A percentile compares a stretch with the other conserved stretches of the same genome.
Conservation (phyloP, 2,113 vertebrate species). For the Sigmodon hispidus region DNA sequence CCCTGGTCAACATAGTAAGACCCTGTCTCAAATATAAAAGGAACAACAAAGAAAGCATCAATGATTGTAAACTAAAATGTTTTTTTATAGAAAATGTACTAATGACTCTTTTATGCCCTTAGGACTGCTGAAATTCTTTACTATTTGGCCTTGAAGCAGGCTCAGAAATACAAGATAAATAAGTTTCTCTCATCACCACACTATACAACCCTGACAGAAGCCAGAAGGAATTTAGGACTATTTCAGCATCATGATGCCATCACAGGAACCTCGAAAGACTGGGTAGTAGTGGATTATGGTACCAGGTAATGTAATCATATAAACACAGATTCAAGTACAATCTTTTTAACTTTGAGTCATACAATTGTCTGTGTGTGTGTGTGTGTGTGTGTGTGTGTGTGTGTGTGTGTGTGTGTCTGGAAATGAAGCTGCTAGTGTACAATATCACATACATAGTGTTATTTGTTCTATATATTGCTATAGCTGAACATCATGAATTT, state of each 20-base stretch:
- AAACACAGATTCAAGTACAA: background rate
- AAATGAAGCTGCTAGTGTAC: background rate
- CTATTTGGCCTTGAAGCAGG: conserved; percentile 89
- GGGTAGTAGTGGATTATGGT: conserved; percentile 95
- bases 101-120: conserved; percentile 74
- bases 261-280: conserved; percentile 93
- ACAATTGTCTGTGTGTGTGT: background rate
- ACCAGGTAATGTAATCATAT: conserved; percentile 87
- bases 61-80: background rate
- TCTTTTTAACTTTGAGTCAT: background rate
- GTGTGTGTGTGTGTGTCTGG: background rate
- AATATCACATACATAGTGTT: background rate
- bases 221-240: conserved; percentile 91
- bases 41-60: background rate
- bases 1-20: background rate
- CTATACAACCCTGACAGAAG: conserved; percentile 88
- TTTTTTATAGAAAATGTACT: conserved; percentile 51
- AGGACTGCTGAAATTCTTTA: conserved; percentile 95
- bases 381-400: background rate
- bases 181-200: conserved; percentile 88
- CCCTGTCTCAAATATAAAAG: background rate
- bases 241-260: conserved; percentile 97
- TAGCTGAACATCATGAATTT: background rate
- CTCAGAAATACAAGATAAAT: conserved; percentile 84
- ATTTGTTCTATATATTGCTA: background rate